Percentiles rank a stretch among this genome's conserved stretches.
phyloP scores from a whole-genome alignment of 2,888 invertebrate species.

The Drosophila greeni region DNA sequence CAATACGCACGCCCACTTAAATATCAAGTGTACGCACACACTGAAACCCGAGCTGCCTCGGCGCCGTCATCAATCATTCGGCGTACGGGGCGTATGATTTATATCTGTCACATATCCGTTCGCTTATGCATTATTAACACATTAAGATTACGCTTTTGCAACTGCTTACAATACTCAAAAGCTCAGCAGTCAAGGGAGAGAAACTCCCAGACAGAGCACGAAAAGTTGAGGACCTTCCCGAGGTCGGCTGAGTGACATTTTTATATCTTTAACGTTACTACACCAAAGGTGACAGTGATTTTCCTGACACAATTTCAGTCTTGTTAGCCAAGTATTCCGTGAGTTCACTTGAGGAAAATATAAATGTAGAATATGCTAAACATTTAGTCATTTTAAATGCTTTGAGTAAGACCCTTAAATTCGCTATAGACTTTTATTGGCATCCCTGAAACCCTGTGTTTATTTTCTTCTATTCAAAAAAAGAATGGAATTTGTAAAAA shows the following conservation, averaged over 20 bases:
- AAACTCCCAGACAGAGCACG: slow-evolving; percentile 1
- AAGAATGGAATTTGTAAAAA: background rate
- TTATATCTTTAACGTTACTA: slow-evolving; percentile 30
- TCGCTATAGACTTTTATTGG: background rate
- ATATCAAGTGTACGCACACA: slow-evolving; percentile 36
- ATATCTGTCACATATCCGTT: slow-evolving; percentile 50
- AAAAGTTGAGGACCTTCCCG: background rate
- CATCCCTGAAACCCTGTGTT: background rate
- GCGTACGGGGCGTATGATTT: slow-evolving; percentile 50
- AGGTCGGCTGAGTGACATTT: slow-evolving; percentile 23
- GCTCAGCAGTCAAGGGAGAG: slow-evolving; percentile 17
- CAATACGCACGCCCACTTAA: slow-evolving; percentile 40
- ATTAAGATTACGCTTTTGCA: slow-evolving; percentile 49
- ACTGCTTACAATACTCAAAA: slow-evolving; percentile 42
- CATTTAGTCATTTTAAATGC: background rate
- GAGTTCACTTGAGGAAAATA: background rate
- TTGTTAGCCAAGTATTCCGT: slow-evolving; percentile 26
- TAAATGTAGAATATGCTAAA: background rate
- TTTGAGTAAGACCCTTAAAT: background rate
- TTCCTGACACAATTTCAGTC: slow-evolving; percentile 14
- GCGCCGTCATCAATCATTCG: slow-evolving; percentile 53
- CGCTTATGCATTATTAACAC: slow-evolving; percentile 59
- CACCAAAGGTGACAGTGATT: slow-evolving; percentile 48
- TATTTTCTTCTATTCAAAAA: background rate
- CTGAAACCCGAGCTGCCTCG: slow-evolving; percentile 9